Percentiles rank a stretch among this genome's conserved stretches.
Conservation (phyloP, 2,888 invertebrate species). For the Sesia apiformis region DNA sequence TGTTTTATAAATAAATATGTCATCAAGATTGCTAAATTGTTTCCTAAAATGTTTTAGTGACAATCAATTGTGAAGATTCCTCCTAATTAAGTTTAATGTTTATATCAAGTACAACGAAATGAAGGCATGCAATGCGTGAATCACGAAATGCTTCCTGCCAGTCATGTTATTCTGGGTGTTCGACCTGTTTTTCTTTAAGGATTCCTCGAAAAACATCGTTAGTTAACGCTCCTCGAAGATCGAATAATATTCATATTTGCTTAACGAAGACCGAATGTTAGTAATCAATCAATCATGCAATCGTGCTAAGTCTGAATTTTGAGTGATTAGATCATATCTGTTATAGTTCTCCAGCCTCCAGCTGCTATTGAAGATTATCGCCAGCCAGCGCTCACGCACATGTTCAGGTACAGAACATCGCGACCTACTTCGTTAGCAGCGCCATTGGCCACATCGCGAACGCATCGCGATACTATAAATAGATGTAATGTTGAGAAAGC, state of each 20-base stretch:
- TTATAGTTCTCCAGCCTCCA: no score
- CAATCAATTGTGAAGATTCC: no score
- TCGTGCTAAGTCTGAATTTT: no score
- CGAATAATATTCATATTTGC: no score
- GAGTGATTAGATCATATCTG: no score
- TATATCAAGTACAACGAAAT: conserved; percentile 16
- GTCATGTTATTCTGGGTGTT: conserved; percentile 39
- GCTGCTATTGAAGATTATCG: not conserved
- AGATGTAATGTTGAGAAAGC: conserved; percentile 52
- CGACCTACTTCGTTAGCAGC: conserved; percentile 55
- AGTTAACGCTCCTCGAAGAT: no score
- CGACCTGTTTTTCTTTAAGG: conserved; percentile 35
- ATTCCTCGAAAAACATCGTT: conserved; percentile 28
- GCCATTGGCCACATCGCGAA: conserved; percentile 30
- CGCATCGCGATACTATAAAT: conserved; percentile 48
- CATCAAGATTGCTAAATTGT: no score
- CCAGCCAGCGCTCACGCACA: conserved; percentile 23
- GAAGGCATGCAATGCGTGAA: conserved; percentile 24
- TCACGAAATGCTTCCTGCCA: conserved; percentile 42
- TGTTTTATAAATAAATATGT: no score
- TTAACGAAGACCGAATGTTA: no score
- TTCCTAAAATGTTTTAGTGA: no score
- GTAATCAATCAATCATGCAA: no score
- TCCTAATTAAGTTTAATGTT: no score
- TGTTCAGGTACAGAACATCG: conserved; percentile 39